phyloP scores from a whole-genome alignment of 2,113 vertebrate genomes.

The Chlamydotis undulata region DNA sequence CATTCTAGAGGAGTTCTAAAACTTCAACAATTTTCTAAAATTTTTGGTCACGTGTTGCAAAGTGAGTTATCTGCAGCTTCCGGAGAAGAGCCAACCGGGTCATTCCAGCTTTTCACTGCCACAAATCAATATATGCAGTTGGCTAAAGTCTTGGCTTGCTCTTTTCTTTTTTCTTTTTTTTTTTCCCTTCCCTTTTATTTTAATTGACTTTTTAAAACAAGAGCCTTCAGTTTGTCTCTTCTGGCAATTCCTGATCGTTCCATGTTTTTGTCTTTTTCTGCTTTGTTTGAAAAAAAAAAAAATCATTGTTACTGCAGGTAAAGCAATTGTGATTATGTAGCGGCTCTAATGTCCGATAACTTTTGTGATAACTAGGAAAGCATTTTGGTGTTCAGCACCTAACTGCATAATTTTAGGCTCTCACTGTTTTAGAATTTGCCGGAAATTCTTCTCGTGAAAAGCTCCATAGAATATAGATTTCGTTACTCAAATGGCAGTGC shows the following conservation, averaged over 20 bases:
- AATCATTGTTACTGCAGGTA: not conserved
- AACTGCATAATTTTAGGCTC: not conserved
- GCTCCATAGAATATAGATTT: not conserved
- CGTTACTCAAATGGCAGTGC: not conserved
- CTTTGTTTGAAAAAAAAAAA: not conserved
- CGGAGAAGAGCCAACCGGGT: not conserved
- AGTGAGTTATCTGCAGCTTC: not conserved
- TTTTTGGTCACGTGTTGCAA: fast-evolving
- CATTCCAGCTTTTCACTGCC: not conserved
- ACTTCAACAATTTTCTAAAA: not conserved
- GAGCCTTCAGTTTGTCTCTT: not conserved
- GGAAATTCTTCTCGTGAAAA: not conserved
- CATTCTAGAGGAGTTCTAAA: not conserved
- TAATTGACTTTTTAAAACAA: slow-evolving; percentile 5
- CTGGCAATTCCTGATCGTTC: not conserved
- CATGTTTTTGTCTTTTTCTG: not conserved
- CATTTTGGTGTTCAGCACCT: not conserved
- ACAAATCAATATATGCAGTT: not conserved
- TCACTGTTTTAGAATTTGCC: not conserved
- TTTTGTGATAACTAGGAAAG: not conserved
- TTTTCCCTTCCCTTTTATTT: not conserved
- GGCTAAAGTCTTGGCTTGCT: slow-evolving; percentile 1
- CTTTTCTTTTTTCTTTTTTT: not conserved
- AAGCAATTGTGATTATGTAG: not conserved
- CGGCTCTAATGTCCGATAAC: not conserved